These are phyloP conservation scores for Pelochelys cantorii DNA, from an alignment of 2,797 vertebrate genomes.

Conservation along the genomic window DNA sequence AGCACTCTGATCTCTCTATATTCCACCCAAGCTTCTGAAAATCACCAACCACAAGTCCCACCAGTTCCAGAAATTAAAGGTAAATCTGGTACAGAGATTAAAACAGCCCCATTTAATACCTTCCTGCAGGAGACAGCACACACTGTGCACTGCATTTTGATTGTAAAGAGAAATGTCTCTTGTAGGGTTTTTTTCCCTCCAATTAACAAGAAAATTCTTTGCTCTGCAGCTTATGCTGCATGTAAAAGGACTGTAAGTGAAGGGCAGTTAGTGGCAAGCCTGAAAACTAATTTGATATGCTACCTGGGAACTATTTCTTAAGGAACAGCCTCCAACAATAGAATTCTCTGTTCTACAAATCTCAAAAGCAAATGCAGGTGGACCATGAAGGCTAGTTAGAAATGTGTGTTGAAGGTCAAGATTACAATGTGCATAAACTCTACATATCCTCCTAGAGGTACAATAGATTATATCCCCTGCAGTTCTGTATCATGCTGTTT, in stretches of 20 bases:
- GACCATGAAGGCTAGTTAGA: not conserved
- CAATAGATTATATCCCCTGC: not conserved
- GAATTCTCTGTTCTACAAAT: not conserved
- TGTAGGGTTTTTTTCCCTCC: slow-evolving; percentile 20
- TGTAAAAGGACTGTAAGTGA: not conserved
- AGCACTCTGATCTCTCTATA: slow-evolving; percentile 32
- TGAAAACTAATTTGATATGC: not conserved
- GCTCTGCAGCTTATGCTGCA: not conserved
- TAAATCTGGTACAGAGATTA: slow-evolving; percentile 44
- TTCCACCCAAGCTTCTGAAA: slow-evolving; percentile 42
- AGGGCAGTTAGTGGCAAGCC: not conserved
- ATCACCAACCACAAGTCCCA: slow-evolving; percentile 17
- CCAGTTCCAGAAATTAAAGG: slow-evolving; percentile 49
- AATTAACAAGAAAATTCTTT: slow-evolving; percentile 8
- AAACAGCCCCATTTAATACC: not conserved
- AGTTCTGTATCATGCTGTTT: not conserved
- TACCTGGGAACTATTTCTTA: not conserved
- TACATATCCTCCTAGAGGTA: not conserved
- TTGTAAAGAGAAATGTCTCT: slow-evolving; percentile 42
- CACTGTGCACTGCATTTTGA: slow-evolving; percentile 25
- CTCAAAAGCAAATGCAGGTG: not conserved
- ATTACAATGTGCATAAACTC: not conserved
- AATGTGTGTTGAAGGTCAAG: not conserved
- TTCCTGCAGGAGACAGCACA: not conserved
- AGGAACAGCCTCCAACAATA: not conserved